Base-by-base conservation (phyloP, 2,797 vertebrate genomes). In the Choloepus didactylus region DNA sequence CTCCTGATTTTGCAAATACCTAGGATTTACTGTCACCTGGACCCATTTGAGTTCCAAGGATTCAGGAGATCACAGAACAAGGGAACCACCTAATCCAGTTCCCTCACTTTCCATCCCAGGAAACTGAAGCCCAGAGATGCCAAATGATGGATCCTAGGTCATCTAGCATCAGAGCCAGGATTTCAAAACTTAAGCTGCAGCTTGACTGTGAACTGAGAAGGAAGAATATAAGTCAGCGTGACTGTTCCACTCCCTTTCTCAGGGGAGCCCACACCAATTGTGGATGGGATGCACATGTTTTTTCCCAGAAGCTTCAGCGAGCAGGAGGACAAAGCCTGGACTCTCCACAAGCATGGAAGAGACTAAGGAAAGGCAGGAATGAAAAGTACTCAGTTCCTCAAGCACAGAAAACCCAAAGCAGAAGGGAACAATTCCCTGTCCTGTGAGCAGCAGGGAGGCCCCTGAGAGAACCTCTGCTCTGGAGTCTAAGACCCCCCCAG, bases 11-110 rank as follows among this genome's bases (percentile, higher is more conserved):
- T 73, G 29, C 87, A 82, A 89, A 94, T n/a, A 72, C 54, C 49
- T 16, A 14, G 67, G 69, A 96, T 89, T 94, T 81, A 93, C 54
- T 77, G 76, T 95, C 70, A 51, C 51, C 49, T 10, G 15, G 49
- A 82, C 51, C 59, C 44, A 23, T 6, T 67, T 70, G 72, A 41
- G 54, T 27, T 69, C 79, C 29, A 9, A 19, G 5, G 27, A 95
- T 84, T 83, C 19, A n/a, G 8, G 75, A 73, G 59, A 38, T 73
- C 82, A 92, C 21, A 70, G 82, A 89, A 84, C 64, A 76, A 95
- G 49, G 35, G 67, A 49, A 44, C 12, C 77, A 80, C 66, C 86
- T 81, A 60, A 93, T 59, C 90, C 51, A 70, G 35, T 27, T 59
- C 83, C 29, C 35, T 69, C 7, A 62, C 25, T 79, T 95, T 54